Base-by-base conservation (phyloP, 1,140 invertebrate genomes). In the Camponotus pennsylvanicus region DNA sequence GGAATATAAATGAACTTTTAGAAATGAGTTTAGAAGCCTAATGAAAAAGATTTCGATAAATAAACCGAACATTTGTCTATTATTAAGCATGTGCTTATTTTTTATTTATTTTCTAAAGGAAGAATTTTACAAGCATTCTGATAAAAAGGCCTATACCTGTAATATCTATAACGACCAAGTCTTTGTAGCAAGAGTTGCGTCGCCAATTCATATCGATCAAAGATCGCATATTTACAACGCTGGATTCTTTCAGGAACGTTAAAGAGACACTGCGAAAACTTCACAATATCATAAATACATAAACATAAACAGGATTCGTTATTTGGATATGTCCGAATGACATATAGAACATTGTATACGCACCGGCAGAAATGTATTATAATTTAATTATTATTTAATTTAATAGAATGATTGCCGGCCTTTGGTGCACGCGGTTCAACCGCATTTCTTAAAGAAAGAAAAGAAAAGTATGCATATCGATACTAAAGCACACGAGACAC, bases 91-190 rank as follows among this genome's bases (percentile, higher is more conserved):
- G 18, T 76, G 7, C 0, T 57, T 73, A 59, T 21, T 69, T 40
- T 67, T 69, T 69, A 27, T 57, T 18, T 80, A 37, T 80, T 9
- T 94, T 94, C 18, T 69, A 73, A 0, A 87, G 91, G 27, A 93
- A 92, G 92, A 93, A 45, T 80, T 93, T 40, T 42, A 91, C 5
- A 90, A 91, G 9, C 91, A 93, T 67, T 90, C 86, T 1, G 79
- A 85, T 1, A 49, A 77, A 21, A 92, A 90, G 70, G 91, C 91
- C 0, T 92, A 92, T 82, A 37, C 61, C 32, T 94, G 93, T 66
- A 85, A 92, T 1, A 15, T 93, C 91, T 97, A 97, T 93, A 96
- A 96, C 2, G 96, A 96, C 89, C 93, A 21, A 21, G 92, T 0
- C 96, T 96, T 85, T 78, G 21, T 42, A 88, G 21, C 85, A 88